Conservation (phyloP, 92 coral and sea anemone genomes). For the Phenganax subtilis region DNA sequence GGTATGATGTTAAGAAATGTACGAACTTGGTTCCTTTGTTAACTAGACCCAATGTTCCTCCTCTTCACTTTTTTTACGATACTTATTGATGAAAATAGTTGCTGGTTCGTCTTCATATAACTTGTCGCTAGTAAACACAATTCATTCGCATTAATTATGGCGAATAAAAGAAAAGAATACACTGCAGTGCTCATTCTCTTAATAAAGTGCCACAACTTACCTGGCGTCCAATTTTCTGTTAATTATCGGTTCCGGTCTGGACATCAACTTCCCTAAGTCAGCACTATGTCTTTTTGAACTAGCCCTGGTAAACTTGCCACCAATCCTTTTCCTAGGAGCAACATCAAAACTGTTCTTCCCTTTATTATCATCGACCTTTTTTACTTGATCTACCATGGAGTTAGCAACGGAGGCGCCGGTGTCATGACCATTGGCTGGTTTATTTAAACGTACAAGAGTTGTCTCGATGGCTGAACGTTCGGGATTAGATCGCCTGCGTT, state of each 20-base stretch:
- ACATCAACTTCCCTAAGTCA: slow-evolving; percentile 42
- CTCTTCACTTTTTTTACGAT: slow-evolving; percentile 26
- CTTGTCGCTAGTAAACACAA: slow-evolving; percentile 6
- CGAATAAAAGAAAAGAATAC: too few species aligned
- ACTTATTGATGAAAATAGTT: slow-evolving; percentile 30
- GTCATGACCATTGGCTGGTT: neutral
- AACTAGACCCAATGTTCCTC: slow-evolving; percentile 36
- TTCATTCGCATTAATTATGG: neutral
- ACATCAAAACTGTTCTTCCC: slow-evolving; percentile 19
- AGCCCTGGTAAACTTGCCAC: slow-evolving; percentile 27
- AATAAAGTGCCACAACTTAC: neutral
- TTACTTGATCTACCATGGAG: neutral
- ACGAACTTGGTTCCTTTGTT: neutral
- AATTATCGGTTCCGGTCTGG: slow-evolving; percentile 19
- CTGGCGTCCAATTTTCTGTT: slow-evolving; percentile 15
- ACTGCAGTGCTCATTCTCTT: neutral
- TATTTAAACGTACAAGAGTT: neutral
- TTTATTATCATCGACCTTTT: slow-evolving; percentile 3
- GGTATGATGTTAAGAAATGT: neutral
- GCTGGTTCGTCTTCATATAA: slow-evolving; percentile 25
- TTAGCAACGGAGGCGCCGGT: neutral
- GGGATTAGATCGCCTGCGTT: slow-evolving; percentile 31
- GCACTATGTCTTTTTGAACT: slow-evolving; percentile 40
- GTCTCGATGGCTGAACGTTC: slow-evolving; percentile 11
- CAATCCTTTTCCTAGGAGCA: slow-evolving; percentile 34